Conservation (phyloP, 2,113 vertebrate species). For the Eulemur macaco region DNA sequence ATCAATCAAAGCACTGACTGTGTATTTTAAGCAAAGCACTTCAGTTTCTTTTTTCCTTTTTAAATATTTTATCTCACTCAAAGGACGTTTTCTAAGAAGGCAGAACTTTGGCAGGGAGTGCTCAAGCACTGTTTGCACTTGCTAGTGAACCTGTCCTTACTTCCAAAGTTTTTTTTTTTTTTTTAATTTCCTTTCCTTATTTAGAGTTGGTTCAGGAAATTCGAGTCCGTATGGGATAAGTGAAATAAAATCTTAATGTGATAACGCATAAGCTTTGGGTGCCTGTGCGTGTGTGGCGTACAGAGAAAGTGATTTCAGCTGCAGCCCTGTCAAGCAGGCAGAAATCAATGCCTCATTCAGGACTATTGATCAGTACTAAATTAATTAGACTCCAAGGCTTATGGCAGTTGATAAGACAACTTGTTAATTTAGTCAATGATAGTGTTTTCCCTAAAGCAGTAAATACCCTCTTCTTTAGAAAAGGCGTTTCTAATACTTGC, state of each 20-base stretch:
- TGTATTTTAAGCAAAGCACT: neutral
- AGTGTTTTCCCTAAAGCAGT: constrained; percentile 90
- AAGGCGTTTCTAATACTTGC: constrained; percentile 83
- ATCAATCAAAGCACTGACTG: neutral
- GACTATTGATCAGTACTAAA: constrained; percentile 91
- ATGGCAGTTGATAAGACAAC: constrained; percentile 91
- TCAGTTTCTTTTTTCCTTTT: neutral
- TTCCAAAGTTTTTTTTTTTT: constrained; percentile 40
- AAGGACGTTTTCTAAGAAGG: constrained; percentile 43
- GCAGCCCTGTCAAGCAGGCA: constrained; percentile 77
- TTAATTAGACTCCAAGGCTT: constrained; percentile 92
- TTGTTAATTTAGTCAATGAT: constrained; percentile 92
- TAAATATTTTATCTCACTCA: neutral
- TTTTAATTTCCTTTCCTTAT: neutral
- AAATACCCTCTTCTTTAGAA: constrained; percentile 89
- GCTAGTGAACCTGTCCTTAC: rapidly evolving
- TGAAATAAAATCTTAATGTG: constrained; percentile 63
- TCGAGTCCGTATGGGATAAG: neutral
- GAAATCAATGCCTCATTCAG: constrained; percentile 92
- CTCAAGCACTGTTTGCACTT: neutral
- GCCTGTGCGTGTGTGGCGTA: neutral
- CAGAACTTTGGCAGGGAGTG: constrained; percentile 23
- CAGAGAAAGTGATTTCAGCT: constrained; percentile 78
- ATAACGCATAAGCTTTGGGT: neutral
- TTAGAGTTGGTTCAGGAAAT: constrained; percentile 64